Conservation (phyloP, 1,140 invertebrate species). For the Apis mellifera region Amel_HAv3.1 CM009934.2:582501-583000, state of each 20-base stretch:
- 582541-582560: constrained; percentile 24
- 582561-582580: not conserved
- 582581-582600: constrained; percentile 35
- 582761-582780: not conserved
- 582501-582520: constrained; percentile 59
- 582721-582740: not conserved
- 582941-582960: constrained; percentile 14
- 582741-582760: not conserved
- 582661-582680: not conserved
- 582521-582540: constrained; percentile 19
- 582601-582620: not conserved
- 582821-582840: constrained; percentile 61
- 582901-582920: constrained; percentile 61
- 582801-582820: constrained; percentile 4
- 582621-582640: constrained; percentile 11
- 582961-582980: constrained; percentile 17
- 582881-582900: constrained; percentile 68
- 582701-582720: not conserved
- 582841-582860: constrained; percentile 65
- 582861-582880: constrained; percentile 65
- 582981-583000: constrained; percentile 65
- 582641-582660: not conserved
- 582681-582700: not conserved
- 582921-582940: constrained; percentile 45
- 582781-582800: not conserved